phyloP scores from a whole-genome alignment of 1,140 invertebrate species.

The Aphaenogaster rudis region DNA sequence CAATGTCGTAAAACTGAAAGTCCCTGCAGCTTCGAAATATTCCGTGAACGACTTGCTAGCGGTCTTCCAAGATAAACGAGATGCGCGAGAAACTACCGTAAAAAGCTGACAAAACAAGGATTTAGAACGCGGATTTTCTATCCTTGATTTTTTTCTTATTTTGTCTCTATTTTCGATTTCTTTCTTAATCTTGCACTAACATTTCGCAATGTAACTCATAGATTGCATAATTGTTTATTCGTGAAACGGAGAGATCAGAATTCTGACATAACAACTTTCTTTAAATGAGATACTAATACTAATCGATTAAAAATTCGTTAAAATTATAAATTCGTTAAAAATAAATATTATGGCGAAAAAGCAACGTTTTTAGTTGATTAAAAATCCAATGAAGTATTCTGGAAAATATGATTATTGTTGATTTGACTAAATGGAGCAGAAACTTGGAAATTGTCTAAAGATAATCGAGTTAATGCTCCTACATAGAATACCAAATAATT shows the following conservation, averaged over 20 bases:
- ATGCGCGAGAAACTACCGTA: neutral
- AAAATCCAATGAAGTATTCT: conserved; percentile 19
- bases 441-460: neutral
- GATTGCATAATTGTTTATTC: neutral
- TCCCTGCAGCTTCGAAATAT: conserved; percentile 40
- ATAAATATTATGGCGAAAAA: neutral
- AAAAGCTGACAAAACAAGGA: neutral
- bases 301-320: neutral
- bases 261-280: neutral
- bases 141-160: neutral
- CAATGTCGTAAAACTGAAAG: conserved; percentile 55
- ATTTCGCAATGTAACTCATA: neutral
- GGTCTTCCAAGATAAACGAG: conserved; percentile 39
- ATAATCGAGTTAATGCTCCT: neutral
- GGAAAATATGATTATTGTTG: neutral
- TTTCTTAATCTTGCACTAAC: neutral
- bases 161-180: neutral
- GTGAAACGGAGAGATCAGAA: neutral
- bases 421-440: neutral
- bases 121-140: neutral
- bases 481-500: neutral
- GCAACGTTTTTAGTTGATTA: neutral
- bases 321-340: neutral
- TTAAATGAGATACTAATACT: neutral
- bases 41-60: neutral